Evolutionary conservation across 2,113 vertebrate genomes (phyloP).

Genomic region (Nothobranchius kuhntae): DNA sequence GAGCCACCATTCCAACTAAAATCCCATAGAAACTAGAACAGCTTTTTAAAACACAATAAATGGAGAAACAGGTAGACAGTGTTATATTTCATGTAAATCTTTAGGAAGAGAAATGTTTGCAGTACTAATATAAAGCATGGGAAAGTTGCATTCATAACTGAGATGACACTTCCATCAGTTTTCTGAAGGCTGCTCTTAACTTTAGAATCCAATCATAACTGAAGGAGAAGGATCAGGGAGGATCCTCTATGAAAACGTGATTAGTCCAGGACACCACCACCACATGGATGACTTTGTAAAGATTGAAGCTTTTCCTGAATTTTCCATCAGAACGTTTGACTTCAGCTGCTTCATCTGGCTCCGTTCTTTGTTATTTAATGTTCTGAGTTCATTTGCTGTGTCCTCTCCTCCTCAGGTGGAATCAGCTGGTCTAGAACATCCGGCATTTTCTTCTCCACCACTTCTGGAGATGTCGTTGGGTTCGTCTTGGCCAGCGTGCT

Average conservation of each 20-base stretch:
- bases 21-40: constrained; percentile 6
- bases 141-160: not conserved
- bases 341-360: constrained; percentile 9
- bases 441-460: constrained; percentile 14
- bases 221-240: constrained; percentile 10
- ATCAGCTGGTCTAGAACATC: not conserved
- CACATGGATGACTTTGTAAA: constrained; percentile 3
- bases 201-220: constrained; percentile 18
- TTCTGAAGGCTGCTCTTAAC: not conserved
- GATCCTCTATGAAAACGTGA: constrained; percentile 21
- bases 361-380: constrained; percentile 12
- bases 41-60: not conserved
- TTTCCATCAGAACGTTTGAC: not conserved
- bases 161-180: constrained; percentile 6
- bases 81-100: not conserved
- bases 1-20: not conserved
- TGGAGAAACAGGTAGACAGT: not conserved
- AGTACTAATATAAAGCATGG: not conserved
- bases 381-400: constrained; percentile 29
- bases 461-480: not conserved
- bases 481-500: constrained; percentile 59
- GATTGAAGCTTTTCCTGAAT: constrained; percentile 1
- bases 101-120: not conserved
- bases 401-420: constrained; percentile 28
- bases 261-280: not conserved